Conservation (phyloP, 2,113 vertebrate genomes). For the Phainopepla nitens region DNA sequence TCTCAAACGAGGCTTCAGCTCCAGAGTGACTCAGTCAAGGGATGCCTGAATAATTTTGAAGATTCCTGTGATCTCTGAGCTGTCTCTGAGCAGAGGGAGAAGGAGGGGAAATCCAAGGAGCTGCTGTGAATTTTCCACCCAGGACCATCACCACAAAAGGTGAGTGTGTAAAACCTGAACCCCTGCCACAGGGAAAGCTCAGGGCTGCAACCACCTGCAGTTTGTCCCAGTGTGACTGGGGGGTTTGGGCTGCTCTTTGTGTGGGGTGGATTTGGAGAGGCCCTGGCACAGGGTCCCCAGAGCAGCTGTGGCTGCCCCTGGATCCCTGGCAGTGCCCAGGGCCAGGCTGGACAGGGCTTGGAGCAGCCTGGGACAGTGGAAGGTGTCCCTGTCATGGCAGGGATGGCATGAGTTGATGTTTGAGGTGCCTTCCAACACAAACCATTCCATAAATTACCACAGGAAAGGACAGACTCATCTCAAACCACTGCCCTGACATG, state of each 20-base stretch:
- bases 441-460: not conserved
- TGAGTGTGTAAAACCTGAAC: not conserved
- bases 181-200: not conserved
- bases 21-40: not conserved
- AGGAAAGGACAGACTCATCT: not conserved
- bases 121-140: not conserved
- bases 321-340: not conserved
- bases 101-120: not conserved
- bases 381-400: not conserved
- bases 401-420: not conserved
- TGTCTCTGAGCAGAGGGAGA: not conserved
- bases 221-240: not conserved
- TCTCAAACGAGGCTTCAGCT: not conserved
- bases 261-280: not conserved
- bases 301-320: not conserved
- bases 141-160: not conserved
- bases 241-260: not conserved
- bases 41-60: not conserved
- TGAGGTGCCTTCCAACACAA: not conserved
- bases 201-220: fast-evolving
- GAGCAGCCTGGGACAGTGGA: fast-evolving
- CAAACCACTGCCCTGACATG: fast-evolving
- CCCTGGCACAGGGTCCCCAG: not conserved
- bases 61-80: not conserved
- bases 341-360: fast-evolving